A percentile compares a stretch with the other conserved stretches of the same genome.
phyloP scores from a whole-genome alignment of 1,140 invertebrate genomes.

The Anthonomus grandis region DNA sequence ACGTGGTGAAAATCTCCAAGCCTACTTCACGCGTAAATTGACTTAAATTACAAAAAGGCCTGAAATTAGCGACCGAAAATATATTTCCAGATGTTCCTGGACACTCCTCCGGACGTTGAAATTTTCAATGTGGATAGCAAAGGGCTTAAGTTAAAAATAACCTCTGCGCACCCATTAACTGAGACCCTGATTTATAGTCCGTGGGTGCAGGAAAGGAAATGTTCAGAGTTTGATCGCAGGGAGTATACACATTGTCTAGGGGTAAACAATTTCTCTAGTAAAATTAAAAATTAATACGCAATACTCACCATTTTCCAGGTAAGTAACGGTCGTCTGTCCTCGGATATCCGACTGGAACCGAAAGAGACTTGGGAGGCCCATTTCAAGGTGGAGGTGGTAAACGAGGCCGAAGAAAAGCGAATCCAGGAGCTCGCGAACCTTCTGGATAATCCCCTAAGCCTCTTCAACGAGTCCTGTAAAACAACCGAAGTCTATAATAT shows the following conservation, averaged over 20 bases:
- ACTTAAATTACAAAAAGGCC: neutral
- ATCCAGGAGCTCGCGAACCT: constrained; percentile 1
- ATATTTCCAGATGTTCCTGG: constrained; percentile 1
- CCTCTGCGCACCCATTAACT: neutral
- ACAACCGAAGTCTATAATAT: neutral
- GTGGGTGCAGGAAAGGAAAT: neutral
- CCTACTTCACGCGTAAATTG: neutral
- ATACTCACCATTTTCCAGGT: neutral
- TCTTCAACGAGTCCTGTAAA: constrained; percentile 8
- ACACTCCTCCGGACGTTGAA: constrained; percentile 5
- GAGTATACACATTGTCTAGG: constrained; percentile 14
- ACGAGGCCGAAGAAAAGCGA: constrained; percentile 10
- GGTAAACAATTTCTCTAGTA: neutral
- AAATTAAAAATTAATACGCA: neutral
- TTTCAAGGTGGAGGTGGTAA: constrained; percentile 11
- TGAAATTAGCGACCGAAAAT: constrained; percentile 1
- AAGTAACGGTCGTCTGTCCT: constrained; percentile 4
- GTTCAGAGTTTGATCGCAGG: neutral
- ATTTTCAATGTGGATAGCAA: neutral
- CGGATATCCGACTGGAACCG: constrained; percentile 11
- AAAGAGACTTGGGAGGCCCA: constrained; percentile 5
- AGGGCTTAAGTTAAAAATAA: constrained; percentile 16
- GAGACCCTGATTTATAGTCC: constrained; percentile 16
- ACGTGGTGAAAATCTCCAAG: too few species aligned
- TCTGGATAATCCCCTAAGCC: constrained; percentile 9